Percentiles rank a stretch among this genome's conserved stretches.
Conservation (phyloP, 2,797 vertebrate genomes). For the Rhadinocentrus ornatus region DNA sequence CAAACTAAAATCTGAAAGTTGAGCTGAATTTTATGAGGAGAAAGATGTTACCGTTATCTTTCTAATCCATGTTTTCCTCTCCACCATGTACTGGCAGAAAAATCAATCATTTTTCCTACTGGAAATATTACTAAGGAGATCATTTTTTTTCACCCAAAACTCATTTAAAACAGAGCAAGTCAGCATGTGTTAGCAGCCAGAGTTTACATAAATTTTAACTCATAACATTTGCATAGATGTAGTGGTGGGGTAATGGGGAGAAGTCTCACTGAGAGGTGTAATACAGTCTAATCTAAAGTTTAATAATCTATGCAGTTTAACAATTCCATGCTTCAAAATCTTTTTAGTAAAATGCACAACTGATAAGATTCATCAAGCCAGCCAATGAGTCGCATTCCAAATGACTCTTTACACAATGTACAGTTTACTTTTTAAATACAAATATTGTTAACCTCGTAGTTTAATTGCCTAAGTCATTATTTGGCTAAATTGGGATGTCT, state of each 20-base stretch:
- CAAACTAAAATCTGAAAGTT: constrained; percentile 26
- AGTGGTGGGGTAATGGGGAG: neutral
- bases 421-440: neutral
- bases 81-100: constrained; percentile 5
- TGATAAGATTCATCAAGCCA: neutral
- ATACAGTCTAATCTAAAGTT: neutral
- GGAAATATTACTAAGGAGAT: constrained; percentile 6
- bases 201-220: neutral
- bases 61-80: constrained; percentile 16
- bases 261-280: neutral
- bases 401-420: neutral
- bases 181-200: constrained; percentile 8
- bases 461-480: too few species aligned
- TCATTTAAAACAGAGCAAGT: constrained; percentile 8
- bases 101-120: constrained; percentile 19
- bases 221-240: neutral
- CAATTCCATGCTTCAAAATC: neutral
- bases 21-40: constrained; percentile 9
- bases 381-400: neutral
- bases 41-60: constrained; percentile 25
- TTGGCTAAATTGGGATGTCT: too few species aligned
- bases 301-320: neutral
- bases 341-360: neutral
- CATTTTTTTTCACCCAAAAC: constrained; percentile 3
- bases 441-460: neutral